A percentile compares a stretch with the other conserved stretches of the same genome.
Evolutionary conservation across 2,888 invertebrate genomes (phyloP).

Genomic region (Incurvaria masculella): DNA sequence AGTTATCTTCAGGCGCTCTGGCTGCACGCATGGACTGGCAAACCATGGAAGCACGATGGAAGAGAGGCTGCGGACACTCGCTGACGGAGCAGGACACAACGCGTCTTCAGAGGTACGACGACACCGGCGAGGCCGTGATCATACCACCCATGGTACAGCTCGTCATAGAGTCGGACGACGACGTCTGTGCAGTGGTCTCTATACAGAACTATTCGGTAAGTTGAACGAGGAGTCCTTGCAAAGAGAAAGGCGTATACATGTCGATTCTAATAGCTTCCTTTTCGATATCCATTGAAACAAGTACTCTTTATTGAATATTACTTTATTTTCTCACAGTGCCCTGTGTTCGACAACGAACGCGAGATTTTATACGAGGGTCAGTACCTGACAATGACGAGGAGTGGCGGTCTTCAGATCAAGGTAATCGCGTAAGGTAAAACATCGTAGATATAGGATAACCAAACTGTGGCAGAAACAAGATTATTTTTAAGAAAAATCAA

Average conservation of each 20-base stretch:
- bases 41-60: neutral
- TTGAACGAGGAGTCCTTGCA: neutral
- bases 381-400: constrained; percentile 37
- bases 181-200: constrained; percentile 36
- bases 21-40: neutral
- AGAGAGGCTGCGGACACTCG: neutral
- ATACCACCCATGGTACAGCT: constrained; percentile 29
- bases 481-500: too few species aligned
- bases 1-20: too few species aligned
- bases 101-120: neutral
- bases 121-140: neutral
- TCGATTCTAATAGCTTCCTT: too few species aligned
- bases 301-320: too few species aligned
- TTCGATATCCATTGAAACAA: too few species aligned
- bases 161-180: constrained; percentile 29
- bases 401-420: constrained; percentile 35
- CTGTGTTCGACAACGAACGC: constrained; percentile 29
- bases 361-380: constrained; percentile 21
- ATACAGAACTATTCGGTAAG: constrained; percentile 35
- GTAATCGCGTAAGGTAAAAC: too few species aligned
- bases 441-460: too few species aligned
- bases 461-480: too few species aligned
- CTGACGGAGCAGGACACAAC: neutral
- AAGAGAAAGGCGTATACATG: too few species aligned
- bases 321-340: constrained; percentile 28